Evolutionary conservation across 2,113 vertebrate genomes (phyloP), one percentile per base, ranked within the genome.

Genomic region (Syngnathoides biaculeatus): DNA sequence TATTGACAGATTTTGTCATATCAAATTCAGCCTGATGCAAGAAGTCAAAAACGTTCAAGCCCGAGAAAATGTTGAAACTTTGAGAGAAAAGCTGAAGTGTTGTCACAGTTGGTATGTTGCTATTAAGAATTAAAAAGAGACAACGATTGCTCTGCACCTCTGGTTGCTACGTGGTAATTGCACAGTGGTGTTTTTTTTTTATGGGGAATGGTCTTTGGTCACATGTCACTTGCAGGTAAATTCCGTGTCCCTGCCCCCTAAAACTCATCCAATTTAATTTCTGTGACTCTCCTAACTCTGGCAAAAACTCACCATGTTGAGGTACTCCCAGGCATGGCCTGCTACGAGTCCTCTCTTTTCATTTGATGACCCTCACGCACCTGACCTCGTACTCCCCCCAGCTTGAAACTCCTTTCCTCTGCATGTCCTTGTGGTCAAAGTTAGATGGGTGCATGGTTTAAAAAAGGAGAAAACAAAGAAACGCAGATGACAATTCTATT

Each of bases 361-460:
- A 75, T 85, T 81, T 67, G 8, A 62, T 26, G 22, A 48, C 39
- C 14, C n/a, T 14, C 61, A 24, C 60, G 52, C 48, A 1, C 58
- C 53, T 40, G 22, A 64, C 30, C 64, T 20, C 52, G 57, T 59
- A 65, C 64, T 14, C 2, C n/a, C 20, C 7, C 48, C 79, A 74
- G 87, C 91, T 92, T 91, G 90, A 92, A 88, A 90, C 92, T 92
- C 83, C 92, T 90, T 84, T 84, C 88, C 83, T 96, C 93, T 98
- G 96, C 95, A 98, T 98, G 95, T 95, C 87, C 90, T 92, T 95
- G 94, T 95, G 95, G 94, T 96, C 95, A 95, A 96, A 94, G 93
- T 96, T 94, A 94, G 94, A 95, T 94, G 95, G 93, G 94, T 98
- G 96, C 96, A 98, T 98, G 96, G 95, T 95, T 73, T 42, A 26